Base-by-base conservation (phyloP, 2,113 vertebrate species). In the Daboia siamensis region DNA sequence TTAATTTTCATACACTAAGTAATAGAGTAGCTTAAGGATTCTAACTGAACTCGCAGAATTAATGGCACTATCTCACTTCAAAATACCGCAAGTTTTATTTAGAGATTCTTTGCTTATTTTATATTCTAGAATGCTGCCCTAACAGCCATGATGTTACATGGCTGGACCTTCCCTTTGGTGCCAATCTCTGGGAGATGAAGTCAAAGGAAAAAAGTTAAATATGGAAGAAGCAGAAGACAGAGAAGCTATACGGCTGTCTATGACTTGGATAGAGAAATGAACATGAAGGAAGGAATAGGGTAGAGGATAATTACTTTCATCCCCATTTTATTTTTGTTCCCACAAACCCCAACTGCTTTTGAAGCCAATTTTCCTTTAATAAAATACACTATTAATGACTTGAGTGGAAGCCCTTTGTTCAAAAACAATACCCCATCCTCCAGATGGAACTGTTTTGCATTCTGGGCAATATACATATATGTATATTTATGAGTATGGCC, bases 341-440 rank as follows among this genome's bases (percentile, higher is more conserved):
- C 98, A 97, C 97, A 98, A 98, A 97, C 97, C 97, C 97, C 88
- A 96, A 97, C 94, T 94, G 94, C 97, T 97, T 97, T 98, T 98
- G 97, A 98, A 97, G 98, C 96, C 96, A 80, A 96, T 96, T 97
- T 98, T 97, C 97, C 97, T 97, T 98, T 97, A 97, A 98, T 98
- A 98, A 98, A 98, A 97, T 96, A 96, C 93, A 93, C 95, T 97
- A 97, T 97, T 97, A 97, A 98, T 97, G 97, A 97, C 96, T 97
- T 84, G 93, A 96, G 94, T 96, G 95, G 97, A 96, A 97, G 96
- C 92, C 96, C 97, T 97, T 97, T 97, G 96, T 97, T 95, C 96
- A 97, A 97, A 80, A 96, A 97, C 97, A 98, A 97, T 97, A 96
- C 94, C 85, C 86, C 17, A 12, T 94, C 95, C 97, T 96, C 96